Conservation (phyloP, 2,888 invertebrate genomes). For the Heteromyza rotundicornis region DNA sequence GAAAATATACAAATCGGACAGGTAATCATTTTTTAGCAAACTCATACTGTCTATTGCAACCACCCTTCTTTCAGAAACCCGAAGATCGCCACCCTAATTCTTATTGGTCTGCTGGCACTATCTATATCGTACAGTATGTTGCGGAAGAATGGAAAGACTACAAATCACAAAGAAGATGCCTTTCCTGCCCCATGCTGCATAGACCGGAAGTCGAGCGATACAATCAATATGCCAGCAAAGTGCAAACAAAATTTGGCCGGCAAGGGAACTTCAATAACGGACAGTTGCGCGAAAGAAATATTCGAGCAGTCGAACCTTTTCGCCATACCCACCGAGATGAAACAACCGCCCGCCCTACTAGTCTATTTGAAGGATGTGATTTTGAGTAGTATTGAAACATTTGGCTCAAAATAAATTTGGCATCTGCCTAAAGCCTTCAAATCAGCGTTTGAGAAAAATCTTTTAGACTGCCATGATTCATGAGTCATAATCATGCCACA, state of each 20-base stretch:
- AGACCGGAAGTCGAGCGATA: not conserved
- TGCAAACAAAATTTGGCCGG: no score
- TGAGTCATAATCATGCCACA: no score
- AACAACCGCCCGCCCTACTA: constrained; percentile 47
- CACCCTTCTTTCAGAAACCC: constrained; percentile 21
- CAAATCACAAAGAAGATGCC: not conserved
- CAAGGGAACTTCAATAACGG: constrained; percentile 32
- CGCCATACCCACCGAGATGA: constrained; percentile 50
- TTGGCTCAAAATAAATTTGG: no score
- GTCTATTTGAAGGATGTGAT: constrained; percentile 36
- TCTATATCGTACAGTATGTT: constrained; percentile 18
- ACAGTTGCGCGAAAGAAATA: constrained; percentile 42
- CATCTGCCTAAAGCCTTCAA: no score
- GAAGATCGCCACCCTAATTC: constrained; percentile 14
- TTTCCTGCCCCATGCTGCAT: not conserved
- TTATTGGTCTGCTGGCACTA: constrained; percentile 20
- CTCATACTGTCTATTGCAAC: no score
- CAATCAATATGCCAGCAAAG: constrained; percentile 24
- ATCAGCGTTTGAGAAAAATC: no score
- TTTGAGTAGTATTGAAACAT: not conserved
- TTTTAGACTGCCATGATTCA: no score
- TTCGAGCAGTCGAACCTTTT: constrained; percentile 41
- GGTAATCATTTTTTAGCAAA: constrained; percentile 26
- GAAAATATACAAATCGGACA: constrained; percentile 26
- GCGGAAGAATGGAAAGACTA: not conserved